Evolutionary conservation across 2,888 invertebrate species (phyloP).

Genomic region (Nemotelus pantherinus): DNA sequence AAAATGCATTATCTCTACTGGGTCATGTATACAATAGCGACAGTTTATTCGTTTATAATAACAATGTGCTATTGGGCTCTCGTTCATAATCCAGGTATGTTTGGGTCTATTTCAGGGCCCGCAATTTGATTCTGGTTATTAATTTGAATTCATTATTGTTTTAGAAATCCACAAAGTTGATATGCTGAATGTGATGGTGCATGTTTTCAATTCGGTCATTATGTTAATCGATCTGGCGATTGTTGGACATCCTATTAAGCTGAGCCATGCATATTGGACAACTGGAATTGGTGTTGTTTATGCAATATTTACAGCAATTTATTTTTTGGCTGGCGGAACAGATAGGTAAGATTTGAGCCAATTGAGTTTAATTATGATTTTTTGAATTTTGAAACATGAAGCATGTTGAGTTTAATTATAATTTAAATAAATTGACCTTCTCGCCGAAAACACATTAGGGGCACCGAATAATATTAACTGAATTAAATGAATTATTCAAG

Average conservation of each 20-base stretch:
- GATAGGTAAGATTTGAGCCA: slow-evolving; percentile 68
- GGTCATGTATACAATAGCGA: slow-evolving; percentile 64
- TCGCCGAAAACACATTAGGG: slow-evolving; percentile 15
- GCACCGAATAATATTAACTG: slow-evolving; percentile 45
- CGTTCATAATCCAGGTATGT: slow-evolving; percentile 75
- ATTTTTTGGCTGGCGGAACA: slow-evolving; percentile 76
- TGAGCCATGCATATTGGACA: slow-evolving; percentile 69
- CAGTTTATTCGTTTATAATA: slow-evolving; percentile 65
- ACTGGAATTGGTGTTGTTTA: slow-evolving; percentile 72
- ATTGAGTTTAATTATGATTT: slow-evolving; percentile 33
- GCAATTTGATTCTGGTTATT: too few species aligned
- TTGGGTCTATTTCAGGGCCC: too few species aligned
- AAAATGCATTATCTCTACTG: slow-evolving; percentile 63
- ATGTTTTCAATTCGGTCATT: slow-evolving; percentile 74
- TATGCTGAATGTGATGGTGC: slow-evolving; percentile 65
- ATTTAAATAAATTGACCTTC: neutral
- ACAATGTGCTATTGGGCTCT: slow-evolving; percentile 66
- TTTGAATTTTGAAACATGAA: neutral
- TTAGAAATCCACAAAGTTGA: slow-evolving; percentile 63
- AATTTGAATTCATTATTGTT: slow-evolving; percentile 29
- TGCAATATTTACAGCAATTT: slow-evolving; percentile 75
- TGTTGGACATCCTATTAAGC: slow-evolving; percentile 76
- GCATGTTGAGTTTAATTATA: too few species aligned
- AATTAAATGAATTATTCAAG: neutral
- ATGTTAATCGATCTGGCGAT: slow-evolving; percentile 77